A percentile compares a stretch with the other conserved stretches of the same genome.
phyloP scores from a whole-genome alignment of 1,140 invertebrate species.

The Drosophila yakuba region DNA sequence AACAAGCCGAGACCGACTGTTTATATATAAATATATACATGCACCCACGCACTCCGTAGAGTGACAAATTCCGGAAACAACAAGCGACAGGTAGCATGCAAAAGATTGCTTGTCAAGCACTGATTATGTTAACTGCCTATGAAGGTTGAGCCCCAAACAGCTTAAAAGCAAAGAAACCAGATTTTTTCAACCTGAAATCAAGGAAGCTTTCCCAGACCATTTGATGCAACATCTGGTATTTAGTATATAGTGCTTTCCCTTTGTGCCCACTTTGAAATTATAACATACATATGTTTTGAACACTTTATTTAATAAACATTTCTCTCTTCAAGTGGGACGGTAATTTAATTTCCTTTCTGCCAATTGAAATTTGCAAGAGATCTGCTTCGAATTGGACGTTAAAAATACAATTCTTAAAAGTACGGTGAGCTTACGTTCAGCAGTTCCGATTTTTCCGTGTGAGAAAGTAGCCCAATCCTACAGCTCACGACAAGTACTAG shows the following conservation, averaged over 20 bases:
- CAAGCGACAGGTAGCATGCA: slow-evolving; percentile 51
- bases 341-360: not conserved
- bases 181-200: too few species aligned
- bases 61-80: slow-evolving; percentile 76
- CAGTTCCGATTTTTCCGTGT: not conserved
- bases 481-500: not conserved
- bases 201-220: too few species aligned
- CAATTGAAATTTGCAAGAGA: not conserved
- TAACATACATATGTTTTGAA: not conserved
- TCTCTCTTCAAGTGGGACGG: not conserved
- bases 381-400: not conserved
- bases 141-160: slow-evolving; percentile 10
- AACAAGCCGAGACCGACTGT: slow-evolving; percentile 52
- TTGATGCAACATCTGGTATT: too few species aligned
- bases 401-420: not conserved
- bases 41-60: slow-evolving; percentile 20
- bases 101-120: slow-evolving; percentile 74
- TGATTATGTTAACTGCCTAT: slow-evolving; percentile 78
- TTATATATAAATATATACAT: slow-evolving; percentile 3
- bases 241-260: too few species aligned
- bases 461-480: not conserved
- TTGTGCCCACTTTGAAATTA: too few species aligned
- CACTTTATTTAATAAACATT: not conserved
- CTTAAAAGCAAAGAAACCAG: too few species aligned
- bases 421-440: not conserved